phyloP scores from a whole-genome alignment of 2,113 vertebrate species.

The Rhadina sibilatrix region DNA sequence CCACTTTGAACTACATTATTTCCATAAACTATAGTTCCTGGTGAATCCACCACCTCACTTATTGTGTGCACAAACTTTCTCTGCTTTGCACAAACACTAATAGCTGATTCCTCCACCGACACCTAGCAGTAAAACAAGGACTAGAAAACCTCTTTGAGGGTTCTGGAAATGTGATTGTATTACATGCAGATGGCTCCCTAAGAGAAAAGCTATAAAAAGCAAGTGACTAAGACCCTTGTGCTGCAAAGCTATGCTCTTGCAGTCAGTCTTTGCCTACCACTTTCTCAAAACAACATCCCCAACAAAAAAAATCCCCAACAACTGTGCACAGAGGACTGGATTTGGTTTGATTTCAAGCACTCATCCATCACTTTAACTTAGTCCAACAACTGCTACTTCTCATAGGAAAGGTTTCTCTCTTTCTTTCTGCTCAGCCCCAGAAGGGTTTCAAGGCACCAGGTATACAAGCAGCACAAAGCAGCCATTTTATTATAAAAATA shows the following conservation, averaged over 20 bases:
- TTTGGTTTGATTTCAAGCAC: background rate
- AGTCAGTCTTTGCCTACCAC: background rate
- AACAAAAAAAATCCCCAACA: background rate
- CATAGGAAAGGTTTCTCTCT: background rate
- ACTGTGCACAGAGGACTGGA: background rate
- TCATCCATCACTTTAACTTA: background rate
- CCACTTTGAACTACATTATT: background rate
- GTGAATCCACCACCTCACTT: background rate
- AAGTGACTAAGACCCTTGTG: background rate
- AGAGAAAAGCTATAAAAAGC: conserved; percentile 5
- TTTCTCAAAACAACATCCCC: background rate
- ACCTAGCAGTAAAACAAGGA: background rate
- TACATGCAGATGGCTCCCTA: background rate
- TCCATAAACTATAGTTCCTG: background rate
- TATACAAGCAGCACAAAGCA: background rate
- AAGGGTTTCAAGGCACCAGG: background rate
- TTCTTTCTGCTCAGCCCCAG: background rate
- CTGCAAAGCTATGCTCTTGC: background rate
- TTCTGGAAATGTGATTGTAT: background rate
- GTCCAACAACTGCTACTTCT: background rate
- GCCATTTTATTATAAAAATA: background rate
- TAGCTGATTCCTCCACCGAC: background rate
- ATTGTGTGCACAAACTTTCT: background rate
- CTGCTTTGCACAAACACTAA: background rate
- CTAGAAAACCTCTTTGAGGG: background rate